Evolutionary conservation across 2,888 invertebrate species (phyloP).

Genomic region (Dolomedes plantarius): DNA sequence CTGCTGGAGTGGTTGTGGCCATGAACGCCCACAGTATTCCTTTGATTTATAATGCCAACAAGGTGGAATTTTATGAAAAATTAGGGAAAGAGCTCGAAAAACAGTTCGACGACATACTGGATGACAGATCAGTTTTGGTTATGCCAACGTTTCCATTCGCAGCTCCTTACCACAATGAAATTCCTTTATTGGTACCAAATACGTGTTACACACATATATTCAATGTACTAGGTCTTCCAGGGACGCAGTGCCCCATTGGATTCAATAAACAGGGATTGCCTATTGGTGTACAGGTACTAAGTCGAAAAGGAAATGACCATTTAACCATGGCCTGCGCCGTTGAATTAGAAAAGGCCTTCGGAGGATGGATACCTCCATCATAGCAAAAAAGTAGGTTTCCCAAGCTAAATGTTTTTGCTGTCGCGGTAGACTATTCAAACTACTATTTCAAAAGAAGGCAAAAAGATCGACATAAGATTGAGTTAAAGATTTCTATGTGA

Average conservation of each 20-base stretch:
- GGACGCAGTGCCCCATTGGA: constrained; percentile 90
- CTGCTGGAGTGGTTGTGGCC: background rate
- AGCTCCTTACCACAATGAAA: constrained; percentile 92
- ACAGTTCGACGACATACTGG: constrained; percentile 25
- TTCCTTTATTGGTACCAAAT: constrained; percentile 86
- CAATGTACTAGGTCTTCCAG: constrained; percentile 90
- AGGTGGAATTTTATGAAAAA: background rate
- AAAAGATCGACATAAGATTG: too few species aligned
- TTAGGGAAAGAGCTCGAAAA: background rate
- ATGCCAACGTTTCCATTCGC: constrained; percentile 92
- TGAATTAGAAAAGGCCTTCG: constrained; percentile 86
- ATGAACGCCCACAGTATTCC: background rate
- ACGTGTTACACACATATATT: constrained; percentile 91
- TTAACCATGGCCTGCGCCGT: constrained; percentile 87
- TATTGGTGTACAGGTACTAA: constrained; percentile 84
- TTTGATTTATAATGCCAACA: background rate
- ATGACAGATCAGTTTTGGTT: constrained; percentile 81
- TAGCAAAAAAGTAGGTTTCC: too few species aligned
- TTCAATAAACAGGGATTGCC: constrained; percentile 85
- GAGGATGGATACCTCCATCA: constrained; percentile 83
- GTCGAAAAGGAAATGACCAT: constrained; percentile 82
- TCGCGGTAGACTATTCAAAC: too few species aligned
- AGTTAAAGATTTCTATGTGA: too few species aligned
- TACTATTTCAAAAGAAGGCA: too few species aligned
- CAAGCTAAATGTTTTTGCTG: too few species aligned